A percentile compares a stretch with the other conserved stretches of the same genome.
Conservation (phyloP, 2,888 invertebrate genomes). For the Drosophila planitibia region DNA sequence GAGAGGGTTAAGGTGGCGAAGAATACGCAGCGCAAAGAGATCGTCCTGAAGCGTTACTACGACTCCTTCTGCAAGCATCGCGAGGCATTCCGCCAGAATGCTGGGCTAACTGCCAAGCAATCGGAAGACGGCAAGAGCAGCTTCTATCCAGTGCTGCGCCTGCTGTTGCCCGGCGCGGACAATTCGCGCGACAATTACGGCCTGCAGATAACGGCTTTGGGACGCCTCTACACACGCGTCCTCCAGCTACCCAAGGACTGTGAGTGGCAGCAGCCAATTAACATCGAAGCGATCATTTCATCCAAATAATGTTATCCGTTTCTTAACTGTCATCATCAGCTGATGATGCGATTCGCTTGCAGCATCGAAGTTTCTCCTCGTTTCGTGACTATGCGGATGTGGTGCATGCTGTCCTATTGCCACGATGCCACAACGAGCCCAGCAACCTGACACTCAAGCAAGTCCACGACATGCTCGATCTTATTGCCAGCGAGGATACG, state of each 20-base stretch:
- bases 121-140: conserved; percentile 85
- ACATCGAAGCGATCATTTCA: background rate
- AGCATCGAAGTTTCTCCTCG: conserved; percentile 64
- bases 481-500: conserved; percentile 89
- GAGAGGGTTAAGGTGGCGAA: conserved; percentile 75
- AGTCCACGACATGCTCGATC: conserved; percentile 91
- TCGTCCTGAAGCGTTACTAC: conserved; percentile 77
- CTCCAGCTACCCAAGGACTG: conserved; percentile 90
- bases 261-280: conserved; percentile 60
- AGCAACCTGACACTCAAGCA: conserved; percentile 88
- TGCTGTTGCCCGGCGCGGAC: conserved; percentile 92
- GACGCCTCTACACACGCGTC: conserved; percentile 89
- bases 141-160: conserved; percentile 91
- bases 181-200: conserved; percentile 93
- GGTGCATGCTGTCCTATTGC: conserved; percentile 90
- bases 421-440: conserved; percentile 85
- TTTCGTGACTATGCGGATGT: conserved; percentile 92
- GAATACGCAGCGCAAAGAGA: conserved; percentile 68
- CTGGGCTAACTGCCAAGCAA: conserved; percentile 24
- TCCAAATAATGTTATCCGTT: background rate
- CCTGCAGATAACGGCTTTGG: conserved; percentile 91
- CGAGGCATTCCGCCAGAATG: conserved; percentile 63
- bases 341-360: conserved; percentile 83
- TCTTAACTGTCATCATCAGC: conserved; percentile 73
- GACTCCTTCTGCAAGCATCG: conserved; percentile 81